These are phyloP conservation scores for Tipula lateralis DNA, from an alignment of 2,888 invertebrate species.

Conservation along the genomic window DNA sequence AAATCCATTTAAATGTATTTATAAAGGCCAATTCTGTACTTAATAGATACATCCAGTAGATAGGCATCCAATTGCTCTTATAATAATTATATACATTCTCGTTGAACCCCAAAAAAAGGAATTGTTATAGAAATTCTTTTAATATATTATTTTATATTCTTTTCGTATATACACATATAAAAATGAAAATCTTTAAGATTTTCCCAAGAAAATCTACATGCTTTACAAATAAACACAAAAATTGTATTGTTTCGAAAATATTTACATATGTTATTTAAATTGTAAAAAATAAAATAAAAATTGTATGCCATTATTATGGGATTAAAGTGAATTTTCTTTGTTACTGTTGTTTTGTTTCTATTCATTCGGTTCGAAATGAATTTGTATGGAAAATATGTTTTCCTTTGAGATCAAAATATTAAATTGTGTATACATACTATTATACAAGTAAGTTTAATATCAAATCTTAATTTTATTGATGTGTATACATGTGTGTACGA, in stretches of 20 bases:
- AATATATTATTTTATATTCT: too few species aligned
- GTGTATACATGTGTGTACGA: background rate
- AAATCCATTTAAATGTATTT: background rate
- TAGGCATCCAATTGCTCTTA: background rate
- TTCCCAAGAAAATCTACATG: background rate
- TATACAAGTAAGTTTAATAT: background rate
- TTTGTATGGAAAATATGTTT: background rate
- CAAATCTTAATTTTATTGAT: background rate
- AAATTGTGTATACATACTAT: too few species aligned
- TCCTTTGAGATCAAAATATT: background rate
- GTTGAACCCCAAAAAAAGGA: background rate
- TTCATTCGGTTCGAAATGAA: background rate
- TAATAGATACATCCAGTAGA: background rate
- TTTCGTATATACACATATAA: background rate
- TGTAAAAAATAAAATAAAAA: constrained; percentile 3
- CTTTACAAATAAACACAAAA: background rate
- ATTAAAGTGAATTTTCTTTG: background rate
- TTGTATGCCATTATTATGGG: background rate
- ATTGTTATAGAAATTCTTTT: background rate
- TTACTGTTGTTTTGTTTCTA: background rate
- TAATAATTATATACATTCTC: background rate
- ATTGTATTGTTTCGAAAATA: constrained; percentile 1
- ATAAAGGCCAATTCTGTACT: background rate
- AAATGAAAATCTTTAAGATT: background rate
- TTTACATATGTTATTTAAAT: constrained; percentile 24